phyloP scores from a whole-genome alignment of 1,140 invertebrate genomes.

The Drosophila serrata region DNA sequence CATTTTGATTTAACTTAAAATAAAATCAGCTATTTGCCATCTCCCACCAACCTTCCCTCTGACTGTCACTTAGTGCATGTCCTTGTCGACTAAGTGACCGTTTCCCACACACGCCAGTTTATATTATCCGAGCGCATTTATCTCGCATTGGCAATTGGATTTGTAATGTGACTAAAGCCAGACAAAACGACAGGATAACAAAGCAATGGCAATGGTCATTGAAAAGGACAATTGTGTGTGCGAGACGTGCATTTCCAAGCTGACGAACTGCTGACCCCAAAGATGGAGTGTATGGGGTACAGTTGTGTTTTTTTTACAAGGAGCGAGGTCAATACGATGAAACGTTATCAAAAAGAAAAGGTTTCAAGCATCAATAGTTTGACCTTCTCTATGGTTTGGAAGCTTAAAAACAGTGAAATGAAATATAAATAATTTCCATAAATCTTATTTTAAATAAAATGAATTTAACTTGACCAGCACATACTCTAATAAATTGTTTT shows the following conservation, averaged over 20 bases:
- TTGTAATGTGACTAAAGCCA: slow-evolving; percentile 54
- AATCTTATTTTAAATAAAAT: background rate
- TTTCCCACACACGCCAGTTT: slow-evolving; percentile 51
- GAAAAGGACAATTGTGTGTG: slow-evolving; percentile 57
- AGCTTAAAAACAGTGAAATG: too few relatives aligned
- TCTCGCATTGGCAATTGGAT: slow-evolving; percentile 70
- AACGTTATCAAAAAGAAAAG: slow-evolving; percentile 25
- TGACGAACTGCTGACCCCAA: slow-evolving; percentile 45
- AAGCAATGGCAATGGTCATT: slow-evolving; percentile 48
- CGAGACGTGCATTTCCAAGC: slow-evolving; percentile 34
- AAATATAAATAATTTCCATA: too few relatives aligned
- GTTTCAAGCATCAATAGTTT: slow-evolving; percentile 12
- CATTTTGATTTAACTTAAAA: slow-evolving; percentile 66
- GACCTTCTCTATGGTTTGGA: background rate
- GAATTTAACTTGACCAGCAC: too few relatives aligned
- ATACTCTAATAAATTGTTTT: background rate
- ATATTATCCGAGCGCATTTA: slow-evolving; percentile 68
- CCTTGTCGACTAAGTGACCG: slow-evolving; percentile 48
- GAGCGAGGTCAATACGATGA: slow-evolving; percentile 9
- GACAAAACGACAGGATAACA: slow-evolving; percentile 57
- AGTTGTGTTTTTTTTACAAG: background rate
- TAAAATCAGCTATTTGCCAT: slow-evolving; percentile 55
- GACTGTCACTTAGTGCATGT: slow-evolving; percentile 37
- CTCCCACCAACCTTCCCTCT: background rate
- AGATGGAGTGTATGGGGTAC: slow-evolving; percentile 1